Conservation (phyloP, 2,797 vertebrate genomes). For the Sardinella longiceps region DNA sequence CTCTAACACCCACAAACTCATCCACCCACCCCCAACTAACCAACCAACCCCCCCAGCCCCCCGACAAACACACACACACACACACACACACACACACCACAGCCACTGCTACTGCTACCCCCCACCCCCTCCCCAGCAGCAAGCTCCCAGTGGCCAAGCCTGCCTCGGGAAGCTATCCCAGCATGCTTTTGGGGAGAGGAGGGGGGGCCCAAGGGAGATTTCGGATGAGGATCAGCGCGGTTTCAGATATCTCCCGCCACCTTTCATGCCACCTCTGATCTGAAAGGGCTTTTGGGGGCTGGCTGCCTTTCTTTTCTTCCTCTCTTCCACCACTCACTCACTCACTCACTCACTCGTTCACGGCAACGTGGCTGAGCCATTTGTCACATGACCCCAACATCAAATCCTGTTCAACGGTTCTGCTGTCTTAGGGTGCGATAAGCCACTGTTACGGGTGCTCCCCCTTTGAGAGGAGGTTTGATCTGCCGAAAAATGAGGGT, state of each 20-base stretch:
- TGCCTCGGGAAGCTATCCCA: neutral
- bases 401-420: neutral
- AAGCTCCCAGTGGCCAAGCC: neutral
- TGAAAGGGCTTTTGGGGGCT: neutral
- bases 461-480: neutral
- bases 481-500: neutral
- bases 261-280: neutral
- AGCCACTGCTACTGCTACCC: neutral
- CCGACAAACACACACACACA: no score
- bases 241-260: neutral
- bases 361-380: neutral
- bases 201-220: neutral
- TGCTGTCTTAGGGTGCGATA: neutral
- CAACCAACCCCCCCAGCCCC: neutral
- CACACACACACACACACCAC: no score
- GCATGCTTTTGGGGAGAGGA: neutral
- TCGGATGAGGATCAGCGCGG: neutral
- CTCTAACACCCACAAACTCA: neutral
- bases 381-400: neutral
- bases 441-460: neutral
- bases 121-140: neutral
- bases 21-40: no score
- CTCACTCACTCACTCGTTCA: no score
- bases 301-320: neutral
- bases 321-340: no score